phyloP scores from a whole-genome alignment of 2,888 invertebrate genomes.

The Pseudococcus viburni region DNA sequence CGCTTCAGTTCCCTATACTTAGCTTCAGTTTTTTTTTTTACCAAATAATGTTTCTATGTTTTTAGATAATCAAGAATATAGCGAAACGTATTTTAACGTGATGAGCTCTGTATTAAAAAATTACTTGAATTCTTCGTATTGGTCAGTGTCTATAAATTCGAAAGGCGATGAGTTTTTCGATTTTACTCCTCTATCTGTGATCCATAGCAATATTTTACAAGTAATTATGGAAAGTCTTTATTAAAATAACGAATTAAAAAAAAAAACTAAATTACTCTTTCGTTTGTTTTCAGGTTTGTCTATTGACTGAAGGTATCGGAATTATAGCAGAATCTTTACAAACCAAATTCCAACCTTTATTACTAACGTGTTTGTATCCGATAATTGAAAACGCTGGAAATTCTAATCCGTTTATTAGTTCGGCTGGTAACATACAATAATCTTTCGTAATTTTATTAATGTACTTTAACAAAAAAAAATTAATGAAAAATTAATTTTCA shows the following conservation, averaged over 20 bases:
- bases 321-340: conserved; percentile 54
- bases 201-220: conserved; percentile 56
- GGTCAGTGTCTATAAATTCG: conserved; percentile 29
- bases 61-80: not conserved
- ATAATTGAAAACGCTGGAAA: conserved; percentile 62
- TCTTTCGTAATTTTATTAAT: not conserved
- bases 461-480: not conserved
- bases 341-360: conserved; percentile 54
- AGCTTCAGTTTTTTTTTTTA: no score
- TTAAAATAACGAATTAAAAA: no score
- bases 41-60: not conserved
- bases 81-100: not conserved
- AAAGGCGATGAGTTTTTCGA: not conserved
- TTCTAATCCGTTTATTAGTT: conserved; percentile 47
- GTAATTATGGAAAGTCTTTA: not conserved
- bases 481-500: not conserved
- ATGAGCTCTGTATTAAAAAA: conserved; percentile 1
- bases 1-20: no score
- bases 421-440: conserved; percentile 21
- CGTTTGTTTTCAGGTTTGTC: conserved; percentile 57
- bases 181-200: not conserved
- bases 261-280: not conserved
- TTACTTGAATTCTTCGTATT: conserved; percentile 10
- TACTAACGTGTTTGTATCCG: conserved; percentile 59
- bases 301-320: conserved; percentile 63